Evolutionary conservation across 2,113 vertebrate species (phyloP).

Genomic region (Pygoscelis adeliae): DNA sequence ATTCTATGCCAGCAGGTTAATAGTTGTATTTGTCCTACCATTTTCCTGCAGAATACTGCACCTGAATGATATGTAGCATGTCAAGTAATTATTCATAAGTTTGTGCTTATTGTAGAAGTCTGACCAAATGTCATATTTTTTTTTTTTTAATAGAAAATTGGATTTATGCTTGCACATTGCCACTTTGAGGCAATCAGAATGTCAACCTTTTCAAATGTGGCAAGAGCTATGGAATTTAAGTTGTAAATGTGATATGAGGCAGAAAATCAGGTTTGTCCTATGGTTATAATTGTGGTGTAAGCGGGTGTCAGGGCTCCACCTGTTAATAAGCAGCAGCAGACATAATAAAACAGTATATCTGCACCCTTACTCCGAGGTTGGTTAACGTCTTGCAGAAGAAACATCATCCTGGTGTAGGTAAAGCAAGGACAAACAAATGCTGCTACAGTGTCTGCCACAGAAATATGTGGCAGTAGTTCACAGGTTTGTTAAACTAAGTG

Average conservation of each 20-base stretch:
- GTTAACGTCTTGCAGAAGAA: not conserved
- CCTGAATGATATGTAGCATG: not conserved
- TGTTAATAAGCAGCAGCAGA: not conserved
- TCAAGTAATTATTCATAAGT: not conserved
- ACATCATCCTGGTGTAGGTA: not conserved
- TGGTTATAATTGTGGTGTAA: not conserved
- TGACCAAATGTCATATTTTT: not conserved
- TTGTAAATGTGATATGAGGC: not conserved
- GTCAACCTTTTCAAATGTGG: not conserved
- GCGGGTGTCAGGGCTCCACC: not conserved
- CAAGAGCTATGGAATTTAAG: not conserved
- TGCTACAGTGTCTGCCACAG: not conserved
- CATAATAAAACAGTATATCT: not conserved
- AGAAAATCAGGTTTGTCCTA: not conserved
- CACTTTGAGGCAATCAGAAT: not conserved
- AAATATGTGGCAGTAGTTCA: not conserved
- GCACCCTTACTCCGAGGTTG: not conserved
- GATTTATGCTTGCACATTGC: not conserved
- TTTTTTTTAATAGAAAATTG: not conserved
- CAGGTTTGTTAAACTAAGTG: not conserved
- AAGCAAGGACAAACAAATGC: not conserved
- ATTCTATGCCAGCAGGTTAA: not conserved
- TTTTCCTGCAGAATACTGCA: not conserved
- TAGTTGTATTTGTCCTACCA: not conserved
- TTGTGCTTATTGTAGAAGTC: not conserved